These are phyloP conservation scores for Anoplophora glabripennis DNA, from an alignment of 1,140 invertebrate species.

Conservation along the genomic window DNA sequence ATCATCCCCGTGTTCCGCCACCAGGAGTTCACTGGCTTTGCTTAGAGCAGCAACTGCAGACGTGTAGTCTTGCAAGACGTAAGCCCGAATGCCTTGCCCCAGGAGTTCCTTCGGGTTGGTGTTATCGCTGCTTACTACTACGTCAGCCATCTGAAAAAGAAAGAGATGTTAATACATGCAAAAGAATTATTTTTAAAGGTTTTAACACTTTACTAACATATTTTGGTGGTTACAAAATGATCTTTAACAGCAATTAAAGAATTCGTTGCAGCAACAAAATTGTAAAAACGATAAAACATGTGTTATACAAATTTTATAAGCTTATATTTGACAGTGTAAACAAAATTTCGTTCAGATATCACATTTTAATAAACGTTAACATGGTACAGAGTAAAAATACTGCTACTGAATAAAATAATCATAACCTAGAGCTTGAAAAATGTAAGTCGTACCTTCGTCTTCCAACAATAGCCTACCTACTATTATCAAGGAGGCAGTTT, in stretches of 20 bases:
- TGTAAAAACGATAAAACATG: no score
- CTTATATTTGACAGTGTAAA: no score
- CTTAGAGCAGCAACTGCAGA: slow-evolving; percentile 73
- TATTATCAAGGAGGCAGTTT: no score
- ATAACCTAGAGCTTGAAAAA: no score
- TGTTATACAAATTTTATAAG: no score
- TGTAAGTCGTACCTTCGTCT: no score
- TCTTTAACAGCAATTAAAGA: background rate
- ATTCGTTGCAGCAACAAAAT: background rate
- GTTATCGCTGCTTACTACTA: slow-evolving; percentile 50
- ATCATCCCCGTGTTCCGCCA: slow-evolving; percentile 69
- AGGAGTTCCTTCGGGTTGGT: slow-evolving; percentile 57
- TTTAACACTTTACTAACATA: background rate
- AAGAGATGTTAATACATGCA: slow-evolving; percentile 1
- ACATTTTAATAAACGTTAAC: no score
- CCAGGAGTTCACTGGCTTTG: slow-evolving; percentile 70
- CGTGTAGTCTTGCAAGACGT: slow-evolving; percentile 75
- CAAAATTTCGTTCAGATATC: no score
- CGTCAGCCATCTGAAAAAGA: slow-evolving; percentile 58
- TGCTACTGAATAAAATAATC: no score
- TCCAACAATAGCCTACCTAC: no score
- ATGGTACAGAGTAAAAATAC: no score
- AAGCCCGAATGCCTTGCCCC: slow-evolving; percentile 71
- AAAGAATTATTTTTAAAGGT: background rate
- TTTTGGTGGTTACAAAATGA: background rate